Base-by-base conservation (phyloP, 1,140 invertebrate species). In the Pogonomyrmex californicus region DNA sequence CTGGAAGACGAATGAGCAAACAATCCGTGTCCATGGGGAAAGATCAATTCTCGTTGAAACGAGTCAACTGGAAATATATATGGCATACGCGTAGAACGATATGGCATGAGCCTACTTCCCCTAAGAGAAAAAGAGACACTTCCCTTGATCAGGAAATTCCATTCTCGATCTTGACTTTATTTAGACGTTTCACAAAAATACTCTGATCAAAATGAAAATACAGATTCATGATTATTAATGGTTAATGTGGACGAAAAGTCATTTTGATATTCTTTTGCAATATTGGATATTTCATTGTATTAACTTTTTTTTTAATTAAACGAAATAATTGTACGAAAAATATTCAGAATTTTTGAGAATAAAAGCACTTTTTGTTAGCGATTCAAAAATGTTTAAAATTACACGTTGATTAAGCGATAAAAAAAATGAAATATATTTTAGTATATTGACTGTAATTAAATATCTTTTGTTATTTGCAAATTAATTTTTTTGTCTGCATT, bases 1-100 rank as follows among this genome's bases (percentile, higher is more conserved):
- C 88, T 33, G 60, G 38, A 88, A 88, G 87, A 89, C 63, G 73
- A 66, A 89, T 73, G 81, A 56, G 62, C 33, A 9, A 17, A 2
- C 44, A 51, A 86, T 79, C 73, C 30, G 10, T 89, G 66, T 85
- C 63, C n/a, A 17, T n/a, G 47, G n/a, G 23, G n/a, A 47, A 58
- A 47, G 60, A 85, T 89, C 73, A 60, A 76, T 85, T 65, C 60
- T 78, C 65, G 41, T 36, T 36, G 33, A 36, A 10, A 58, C 71
- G 36, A 71, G 62, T 10, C 38, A 30, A 9, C 23, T 30, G 10
- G 68, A 56, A 65, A 63, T 68, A 82, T 56, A 65, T 38, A 77
- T n/a, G 58, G 6, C 1, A 23, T 23, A 47, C 41, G 10, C 1
- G 2, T 4, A 83, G 10, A 86, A 54, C 30, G 2, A 81, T 33